These are phyloP conservation scores for Triplophysa bombifrons DNA, from an alignment of 2,797 vertebrate species.

Conservation along the genomic window DNA sequence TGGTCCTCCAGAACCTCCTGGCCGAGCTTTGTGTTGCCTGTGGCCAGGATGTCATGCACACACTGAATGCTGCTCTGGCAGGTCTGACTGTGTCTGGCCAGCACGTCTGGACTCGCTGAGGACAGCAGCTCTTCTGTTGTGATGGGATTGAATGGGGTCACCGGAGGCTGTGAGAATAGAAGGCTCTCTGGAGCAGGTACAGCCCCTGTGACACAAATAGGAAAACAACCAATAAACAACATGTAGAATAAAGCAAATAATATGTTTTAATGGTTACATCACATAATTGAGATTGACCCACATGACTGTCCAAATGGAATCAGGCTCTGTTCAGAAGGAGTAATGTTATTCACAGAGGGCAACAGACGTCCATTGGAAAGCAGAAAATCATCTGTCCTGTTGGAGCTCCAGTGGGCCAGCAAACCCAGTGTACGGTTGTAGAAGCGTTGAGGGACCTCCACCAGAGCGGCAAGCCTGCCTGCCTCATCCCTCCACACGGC, in stretches of 20 bases:
- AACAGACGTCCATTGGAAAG: constrained; percentile 74
- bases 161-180: constrained; percentile 66
- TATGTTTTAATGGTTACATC: background rate
- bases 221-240: constrained; percentile 14
- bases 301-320: constrained; percentile 78
- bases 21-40: constrained; percentile 66
- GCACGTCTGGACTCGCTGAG: constrained; percentile 58
- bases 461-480: constrained; percentile 68
- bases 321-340: constrained; percentile 71
- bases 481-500: constrained; percentile 66
- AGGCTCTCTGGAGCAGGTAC: constrained; percentile 81
- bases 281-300: constrained; percentile 53
- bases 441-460: constrained; percentile 79
- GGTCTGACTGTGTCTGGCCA: constrained; percentile 60
- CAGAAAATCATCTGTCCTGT: constrained; percentile 76
- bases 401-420: constrained; percentile 81
- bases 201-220: constrained; percentile 69
- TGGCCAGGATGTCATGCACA: constrained; percentile 74
- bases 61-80: constrained; percentile 73
- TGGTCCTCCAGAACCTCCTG: constrained; percentile 66
- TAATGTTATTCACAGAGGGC: constrained; percentile 55
- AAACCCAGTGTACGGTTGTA: constrained; percentile 81
- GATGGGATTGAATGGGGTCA: constrained; percentile 54
- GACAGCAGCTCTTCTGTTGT: constrained; percentile 65
- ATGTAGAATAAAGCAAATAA: too few species aligned